phyloP scores from a whole-genome alignment of 2,888 invertebrate genomes.

The Acanthosepion lycidas region DNA sequence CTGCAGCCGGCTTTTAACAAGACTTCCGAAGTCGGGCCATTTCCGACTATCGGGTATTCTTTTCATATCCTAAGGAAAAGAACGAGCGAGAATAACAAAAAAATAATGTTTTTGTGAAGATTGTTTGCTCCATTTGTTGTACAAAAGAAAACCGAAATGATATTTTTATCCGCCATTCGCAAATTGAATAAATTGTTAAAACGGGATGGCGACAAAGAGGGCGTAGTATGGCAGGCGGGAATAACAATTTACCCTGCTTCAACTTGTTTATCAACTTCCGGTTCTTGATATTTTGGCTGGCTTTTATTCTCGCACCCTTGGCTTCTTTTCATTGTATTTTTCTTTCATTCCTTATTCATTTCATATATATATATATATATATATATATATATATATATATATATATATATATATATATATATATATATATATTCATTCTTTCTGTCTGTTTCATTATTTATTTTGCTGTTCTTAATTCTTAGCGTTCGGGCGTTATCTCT shows the following conservation, averaged over 20 bases:
- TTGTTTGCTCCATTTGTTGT: neutral
- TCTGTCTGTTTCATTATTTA: neutral
- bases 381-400: neutral
- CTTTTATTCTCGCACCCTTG: neutral
- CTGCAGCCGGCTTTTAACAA: neutral
- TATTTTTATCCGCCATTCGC: neutral
- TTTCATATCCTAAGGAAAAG: neutral
- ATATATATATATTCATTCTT: too few species aligned
- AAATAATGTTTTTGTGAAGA: neutral
- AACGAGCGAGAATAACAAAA: neutral
- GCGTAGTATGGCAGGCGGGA: neutral
- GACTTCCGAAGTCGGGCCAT: neutral
- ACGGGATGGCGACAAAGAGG: neutral
- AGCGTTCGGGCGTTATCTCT: neutral
- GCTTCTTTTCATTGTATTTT: neutral
- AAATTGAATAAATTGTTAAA: neutral
- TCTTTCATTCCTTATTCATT: neutral
- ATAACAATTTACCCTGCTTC: neutral
- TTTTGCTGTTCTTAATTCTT: neutral
- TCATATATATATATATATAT: neutral
- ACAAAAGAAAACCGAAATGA: neutral
- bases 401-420: neutral
- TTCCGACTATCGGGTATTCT: neutral
- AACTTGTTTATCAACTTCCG: neutral
- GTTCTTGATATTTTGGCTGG: neutral